Evolutionary conservation across 2,797 vertebrate species (phyloP).

Genomic region (Bradypodion pumilum): DNA sequence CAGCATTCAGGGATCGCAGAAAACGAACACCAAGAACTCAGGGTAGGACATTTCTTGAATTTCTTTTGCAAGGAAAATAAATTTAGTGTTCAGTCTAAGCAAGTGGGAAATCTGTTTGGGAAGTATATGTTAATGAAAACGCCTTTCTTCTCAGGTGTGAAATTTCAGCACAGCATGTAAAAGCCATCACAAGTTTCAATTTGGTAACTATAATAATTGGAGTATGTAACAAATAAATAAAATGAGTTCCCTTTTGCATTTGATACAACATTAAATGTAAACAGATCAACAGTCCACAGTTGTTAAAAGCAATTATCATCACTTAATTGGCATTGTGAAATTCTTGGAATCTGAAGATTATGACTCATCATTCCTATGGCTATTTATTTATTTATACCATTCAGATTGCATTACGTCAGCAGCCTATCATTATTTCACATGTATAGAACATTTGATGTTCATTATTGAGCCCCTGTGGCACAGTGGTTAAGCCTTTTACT

Average conservation of each 20-base stretch:
- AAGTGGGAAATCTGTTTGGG: neutral
- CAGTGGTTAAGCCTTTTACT: too few species aligned
- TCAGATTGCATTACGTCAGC: neutral
- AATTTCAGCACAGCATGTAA: conserved; percentile 6
- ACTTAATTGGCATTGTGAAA: conserved; percentile 29
- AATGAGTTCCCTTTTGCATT: too few species aligned
- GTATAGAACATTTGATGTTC: neutral
- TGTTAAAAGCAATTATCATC: conserved; percentile 11
- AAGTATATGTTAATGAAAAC: neutral
- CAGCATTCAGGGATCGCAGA: conserved; percentile 94
- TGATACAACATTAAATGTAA: neutral
- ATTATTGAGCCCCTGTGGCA: too few species aligned
- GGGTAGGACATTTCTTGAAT: conserved; percentile 70
- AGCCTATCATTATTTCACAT: neutral
- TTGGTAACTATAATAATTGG: neutral
- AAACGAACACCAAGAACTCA: conserved; percentile 89
- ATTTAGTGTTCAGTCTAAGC: neutral
- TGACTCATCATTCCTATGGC: neutral
- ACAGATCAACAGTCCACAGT: conserved; percentile 29
- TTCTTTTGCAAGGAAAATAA: fast-evolving
- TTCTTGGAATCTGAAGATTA: neutral
- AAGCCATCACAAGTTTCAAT: neutral
- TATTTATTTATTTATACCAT: neutral
- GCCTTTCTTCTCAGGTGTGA: conserved; percentile 15
- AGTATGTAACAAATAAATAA: neutral